Percentiles rank a stretch among this genome's conserved stretches.
Evolutionary conservation across 2,888 invertebrate genomes (phyloP).

Genomic region (Prosapia bicincta): DNA sequence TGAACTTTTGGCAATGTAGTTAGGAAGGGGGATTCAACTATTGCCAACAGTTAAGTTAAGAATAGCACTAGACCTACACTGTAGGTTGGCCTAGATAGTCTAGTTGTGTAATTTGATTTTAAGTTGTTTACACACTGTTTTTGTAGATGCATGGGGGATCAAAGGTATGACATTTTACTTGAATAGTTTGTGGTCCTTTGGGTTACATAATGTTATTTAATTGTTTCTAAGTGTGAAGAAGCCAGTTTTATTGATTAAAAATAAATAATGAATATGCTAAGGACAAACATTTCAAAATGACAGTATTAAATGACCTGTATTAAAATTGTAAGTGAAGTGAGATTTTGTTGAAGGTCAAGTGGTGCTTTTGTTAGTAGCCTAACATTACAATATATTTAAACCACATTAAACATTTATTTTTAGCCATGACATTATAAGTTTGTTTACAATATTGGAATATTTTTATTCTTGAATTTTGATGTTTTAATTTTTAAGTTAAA

Average conservation of each 20-base stretch:
- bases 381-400: too few species aligned
- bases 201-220: too few species aligned
- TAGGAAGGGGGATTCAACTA: not conserved
- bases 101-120: not conserved
- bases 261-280: not conserved
- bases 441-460: too few species aligned
- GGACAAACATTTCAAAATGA: not conserved
- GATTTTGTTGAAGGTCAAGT: not conserved
- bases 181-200: too few species aligned
- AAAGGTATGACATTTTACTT: conserved; percentile 23
- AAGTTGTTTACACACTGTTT: conserved; percentile 18
- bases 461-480: too few species aligned
- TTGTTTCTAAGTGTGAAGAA: not conserved
- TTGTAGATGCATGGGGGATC: conserved; percentile 32
- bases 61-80: not conserved
- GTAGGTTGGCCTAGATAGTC: conserved; percentile 15
- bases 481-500: too few species aligned
- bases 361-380: too few species aligned
- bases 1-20: not conserved
- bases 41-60: not conserved
- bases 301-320: not conserved
- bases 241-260: not conserved
- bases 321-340: not conserved
- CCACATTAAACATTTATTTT: too few species aligned
- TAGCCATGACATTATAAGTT: too few species aligned